Percentiles rank a stretch among this genome's conserved stretches.
Evolutionary conservation across 23 tunicate species (phyloP).

Genomic region (Botrylloides violaceus): DNA sequence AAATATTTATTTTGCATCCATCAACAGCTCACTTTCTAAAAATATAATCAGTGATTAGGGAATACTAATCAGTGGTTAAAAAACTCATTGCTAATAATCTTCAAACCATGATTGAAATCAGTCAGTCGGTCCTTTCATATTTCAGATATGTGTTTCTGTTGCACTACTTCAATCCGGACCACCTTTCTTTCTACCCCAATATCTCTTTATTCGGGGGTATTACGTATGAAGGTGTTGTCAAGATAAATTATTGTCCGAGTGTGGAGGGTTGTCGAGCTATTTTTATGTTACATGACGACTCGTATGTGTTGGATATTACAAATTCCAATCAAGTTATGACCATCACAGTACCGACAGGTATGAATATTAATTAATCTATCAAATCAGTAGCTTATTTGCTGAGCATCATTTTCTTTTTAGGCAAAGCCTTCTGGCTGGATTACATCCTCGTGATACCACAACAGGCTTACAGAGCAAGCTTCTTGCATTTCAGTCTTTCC

Average conservation of each 20-base stretch:
- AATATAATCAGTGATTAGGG: no score
- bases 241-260: constrained; percentile 55
- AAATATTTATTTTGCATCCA: no score
- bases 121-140: no score
- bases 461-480: constrained; percentile 31
- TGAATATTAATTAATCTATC: background rate
- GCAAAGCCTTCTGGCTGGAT: constrained; percentile 73
- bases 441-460: constrained; percentile 84
- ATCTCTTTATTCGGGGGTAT: constrained; percentile 38
- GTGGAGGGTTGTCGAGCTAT: constrained; percentile 77
- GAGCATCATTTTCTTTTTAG: constrained; percentile 7
- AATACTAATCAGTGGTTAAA: no score
- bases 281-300: constrained; percentile 34
- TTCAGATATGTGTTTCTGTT: constrained; percentile 63
- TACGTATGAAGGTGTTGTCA: constrained; percentile 35
- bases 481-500: constrained; percentile 32
- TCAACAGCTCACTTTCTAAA: no score
- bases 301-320: constrained; percentile 40
- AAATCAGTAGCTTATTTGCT: background rate
- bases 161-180: constrained; percentile 77
- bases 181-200: constrained; percentile 32
- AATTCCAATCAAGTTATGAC: constrained; percentile 51
- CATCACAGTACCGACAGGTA: constrained; percentile 56
- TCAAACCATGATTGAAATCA: no score
- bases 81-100: no score